Evolutionary conservation across 1,140 invertebrate genomes (phyloP).

Genomic region (Octopus sinensis): DNA sequence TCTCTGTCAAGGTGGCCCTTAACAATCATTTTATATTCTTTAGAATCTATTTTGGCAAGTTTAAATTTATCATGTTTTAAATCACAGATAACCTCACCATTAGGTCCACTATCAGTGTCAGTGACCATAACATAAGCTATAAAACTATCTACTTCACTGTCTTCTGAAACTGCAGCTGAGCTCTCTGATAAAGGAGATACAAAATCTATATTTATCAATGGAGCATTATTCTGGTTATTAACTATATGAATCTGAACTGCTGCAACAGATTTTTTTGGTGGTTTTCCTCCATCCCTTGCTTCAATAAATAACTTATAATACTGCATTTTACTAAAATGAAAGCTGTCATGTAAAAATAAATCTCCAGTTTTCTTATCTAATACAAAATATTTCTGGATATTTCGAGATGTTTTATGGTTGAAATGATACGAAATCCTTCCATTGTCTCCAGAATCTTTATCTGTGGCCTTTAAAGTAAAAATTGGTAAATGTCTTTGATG

Average conservation of each 20-base stretch:
- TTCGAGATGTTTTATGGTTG: constrained; percentile 81
- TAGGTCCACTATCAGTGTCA: constrained; percentile 46
- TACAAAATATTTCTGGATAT: constrained; percentile 75
- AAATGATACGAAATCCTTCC: constrained; percentile 66
- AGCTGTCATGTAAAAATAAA: constrained; percentile 22
- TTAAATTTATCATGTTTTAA: constrained; percentile 46
- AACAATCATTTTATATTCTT: constrained; percentile 27
- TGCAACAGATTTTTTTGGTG: constrained; percentile 27
- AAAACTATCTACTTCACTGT: constrained; percentile 34
- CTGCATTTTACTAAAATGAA: constrained; percentile 29
- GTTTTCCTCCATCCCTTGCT: constrained; percentile 34
- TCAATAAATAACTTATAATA: constrained; percentile 33
- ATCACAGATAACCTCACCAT: constrained; percentile 42
- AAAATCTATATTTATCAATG: constrained; percentile 35
- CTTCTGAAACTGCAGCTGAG: constrained; percentile 32
- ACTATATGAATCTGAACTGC: constrained; percentile 30
- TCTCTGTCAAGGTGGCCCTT: constrained; percentile 34
- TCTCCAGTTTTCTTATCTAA: constrained; percentile 63
- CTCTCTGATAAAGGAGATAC: constrained; percentile 32
- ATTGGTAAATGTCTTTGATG: constrained; percentile 27
- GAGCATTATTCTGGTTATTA: constrained; percentile 34
- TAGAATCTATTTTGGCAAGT: constrained; percentile 51
- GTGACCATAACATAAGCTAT: constrained; percentile 46
- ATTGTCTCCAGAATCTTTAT: constrained; percentile 44
- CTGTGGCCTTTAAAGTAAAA: constrained; percentile 31